Conservation (phyloP, 2,888 invertebrate species). For the Caradrina kadenii region DNA sequence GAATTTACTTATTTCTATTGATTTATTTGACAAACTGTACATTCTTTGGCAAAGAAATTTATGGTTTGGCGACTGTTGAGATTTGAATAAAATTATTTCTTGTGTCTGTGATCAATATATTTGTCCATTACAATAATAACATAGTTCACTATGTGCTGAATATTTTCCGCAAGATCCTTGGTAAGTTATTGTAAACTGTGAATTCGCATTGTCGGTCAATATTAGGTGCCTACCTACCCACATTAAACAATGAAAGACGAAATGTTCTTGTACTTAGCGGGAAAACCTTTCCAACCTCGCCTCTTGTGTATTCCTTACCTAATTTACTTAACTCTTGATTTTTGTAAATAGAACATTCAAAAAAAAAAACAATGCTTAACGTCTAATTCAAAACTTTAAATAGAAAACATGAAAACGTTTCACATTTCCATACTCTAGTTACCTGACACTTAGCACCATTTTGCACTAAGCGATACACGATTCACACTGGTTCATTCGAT, state of each 20-base stretch:
- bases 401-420: constrained; percentile 36
- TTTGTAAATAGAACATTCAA: constrained; percentile 11
- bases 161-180: background rate
- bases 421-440: constrained; percentile 73
- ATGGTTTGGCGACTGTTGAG: constrained; percentile 36
- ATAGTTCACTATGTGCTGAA: background rate
- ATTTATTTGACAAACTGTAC: constrained; percentile 59
- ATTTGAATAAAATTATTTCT: constrained; percentile 27
- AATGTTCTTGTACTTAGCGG: background rate
- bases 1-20: constrained; percentile 67
- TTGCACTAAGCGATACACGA: constrained; percentile 73
- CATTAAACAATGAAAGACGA: background rate
- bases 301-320: background rate
- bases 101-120: constrained; percentile 10
- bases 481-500: constrained; percentile 69
- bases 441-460: constrained; percentile 86
- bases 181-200: background rate
- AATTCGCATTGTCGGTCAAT: background rate
- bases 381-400: constrained; percentile 17
- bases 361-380: background rate
- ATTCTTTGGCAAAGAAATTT: constrained; percentile 47
- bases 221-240: background rate
- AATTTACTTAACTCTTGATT: background rate
- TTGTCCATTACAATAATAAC: background rate
- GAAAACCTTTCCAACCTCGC: background rate